Evolutionary conservation across 2,113 vertebrate species (phyloP).

Genomic region (Dicentrarchus labrax): DNA sequence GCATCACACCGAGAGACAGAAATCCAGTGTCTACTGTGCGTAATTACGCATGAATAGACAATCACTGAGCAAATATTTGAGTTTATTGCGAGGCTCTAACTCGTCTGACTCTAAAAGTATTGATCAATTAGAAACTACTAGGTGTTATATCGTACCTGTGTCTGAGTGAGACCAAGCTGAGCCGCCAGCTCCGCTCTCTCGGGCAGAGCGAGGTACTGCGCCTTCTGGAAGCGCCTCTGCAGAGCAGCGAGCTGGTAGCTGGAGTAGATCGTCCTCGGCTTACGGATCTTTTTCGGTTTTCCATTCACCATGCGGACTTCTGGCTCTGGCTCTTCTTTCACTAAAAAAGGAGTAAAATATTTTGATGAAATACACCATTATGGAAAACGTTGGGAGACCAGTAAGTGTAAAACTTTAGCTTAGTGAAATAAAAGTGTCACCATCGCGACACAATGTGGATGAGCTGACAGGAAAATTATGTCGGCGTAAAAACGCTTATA

Average conservation of each 20-base stretch:
- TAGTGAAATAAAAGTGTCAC: not conserved
- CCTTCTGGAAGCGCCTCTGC: constrained; percentile 98
- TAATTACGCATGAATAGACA: constrained; percentile 49
- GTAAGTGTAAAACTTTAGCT: not conserved
- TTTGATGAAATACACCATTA: not conserved
- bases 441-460: not conserved
- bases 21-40: not conserved
- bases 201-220: constrained; percentile 96
- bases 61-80: not conserved
- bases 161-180: constrained; percentile 97
- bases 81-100: not conserved
- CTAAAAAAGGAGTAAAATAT: constrained; percentile 64
- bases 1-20: accelerated
- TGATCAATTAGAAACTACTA: not conserved
- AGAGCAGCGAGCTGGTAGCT: constrained; percentile 98
- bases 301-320: constrained; percentile 99
- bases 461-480: not conserved
- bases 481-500: not conserved
- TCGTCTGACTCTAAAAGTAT: not conserved
- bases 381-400: not conserved
- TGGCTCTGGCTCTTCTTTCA: constrained; percentile 97
- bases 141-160: constrained; percentile 87
- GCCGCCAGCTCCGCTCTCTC: constrained; percentile 97
- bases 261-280: constrained; percentile 98
- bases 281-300: constrained; percentile 98